Evolutionary conservation across 2,888 invertebrate species (phyloP), one percentile per base, ranked within the genome.

Genomic region (Perizoma flavofasciatum): DNA sequence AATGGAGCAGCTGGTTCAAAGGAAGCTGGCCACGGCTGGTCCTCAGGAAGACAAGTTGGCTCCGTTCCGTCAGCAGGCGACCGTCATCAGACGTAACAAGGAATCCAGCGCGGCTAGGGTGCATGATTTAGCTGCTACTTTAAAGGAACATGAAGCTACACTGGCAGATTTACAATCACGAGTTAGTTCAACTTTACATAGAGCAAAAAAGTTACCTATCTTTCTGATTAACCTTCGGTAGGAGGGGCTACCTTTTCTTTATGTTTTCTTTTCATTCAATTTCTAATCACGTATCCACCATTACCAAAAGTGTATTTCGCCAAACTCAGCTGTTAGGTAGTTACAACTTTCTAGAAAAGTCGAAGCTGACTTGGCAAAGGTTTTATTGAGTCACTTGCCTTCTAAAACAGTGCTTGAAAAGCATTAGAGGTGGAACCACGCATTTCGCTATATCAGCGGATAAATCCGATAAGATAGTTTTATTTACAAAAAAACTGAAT

Each of bases 21-120:
- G 94, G 54, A 94, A 95, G 67, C 92, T 96, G 79, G 93, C 94
- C 7, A 92, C 93, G 39, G 92, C 94, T 0, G 94, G 95, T 60
- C 94, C 94, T 72, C 91, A 93, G 57, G 93, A 93, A 61, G 97
- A 97, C 80, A 96, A 97, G 79, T 88, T 97, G 65, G 95, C 95
- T 0, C 95, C 97, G 46, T 97, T 97, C 79, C 93, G 97, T 39
- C 97, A 98, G 77, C 97, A 98, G 86, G 96, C 96, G 0, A 93
- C 95, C 0, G 95, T 96, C 33, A 96, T 97, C 49, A 93, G 95
- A 8, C 94, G 96, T 59, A 97, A 97, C 79, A 97, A 97, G 79
- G 95, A 96, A 65, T 92, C 93, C 10, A 94, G 95, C 41, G 95
- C 96, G 0, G 94, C 95, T 65, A 93, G 94, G 59, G 93, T 97